phyloP scores from a whole-genome alignment of 2,888 invertebrate genomes.

The Microctonus brassicae region DNA sequence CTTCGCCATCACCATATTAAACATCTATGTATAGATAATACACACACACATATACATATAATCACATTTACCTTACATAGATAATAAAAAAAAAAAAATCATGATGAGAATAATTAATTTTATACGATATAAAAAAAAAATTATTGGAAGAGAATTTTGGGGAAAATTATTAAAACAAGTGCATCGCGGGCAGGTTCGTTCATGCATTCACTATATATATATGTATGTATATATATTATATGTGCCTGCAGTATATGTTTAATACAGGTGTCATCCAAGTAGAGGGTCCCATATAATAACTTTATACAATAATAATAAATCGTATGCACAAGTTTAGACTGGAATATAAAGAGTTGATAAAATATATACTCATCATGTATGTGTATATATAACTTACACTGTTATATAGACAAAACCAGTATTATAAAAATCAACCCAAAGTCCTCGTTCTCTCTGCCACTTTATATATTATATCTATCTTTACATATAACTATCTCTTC shows the following conservation, averaged over 20 bases:
- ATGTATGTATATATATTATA: constrained; percentile 1
- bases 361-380: neutral
- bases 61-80: too few relatives aligned
- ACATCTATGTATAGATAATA: neutral
- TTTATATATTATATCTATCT: constrained; percentile 32
- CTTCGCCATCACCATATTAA: constrained; percentile 11
- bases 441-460: constrained; percentile 41
- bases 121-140: too few relatives aligned
- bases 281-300: constrained; percentile 9
- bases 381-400: neutral
- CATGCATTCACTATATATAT: too few relatives aligned
- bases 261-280: constrained; percentile 37
- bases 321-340: neutral
- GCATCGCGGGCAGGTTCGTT: neutral
- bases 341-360: neutral
- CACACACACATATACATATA: neutral
- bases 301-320: too few relatives aligned
- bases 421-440: constrained; percentile 33
- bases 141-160: too few relatives aligned
- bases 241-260: constrained; percentile 16
- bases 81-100: neutral
- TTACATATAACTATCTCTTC: too few relatives aligned
- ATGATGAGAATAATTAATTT: neutral
- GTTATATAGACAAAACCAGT: constrained; percentile 21
- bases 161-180: neutral